Evolutionary conservation across 2,797 vertebrate species (phyloP).

Genomic region (Melanotaenia trifasciata): DNA sequence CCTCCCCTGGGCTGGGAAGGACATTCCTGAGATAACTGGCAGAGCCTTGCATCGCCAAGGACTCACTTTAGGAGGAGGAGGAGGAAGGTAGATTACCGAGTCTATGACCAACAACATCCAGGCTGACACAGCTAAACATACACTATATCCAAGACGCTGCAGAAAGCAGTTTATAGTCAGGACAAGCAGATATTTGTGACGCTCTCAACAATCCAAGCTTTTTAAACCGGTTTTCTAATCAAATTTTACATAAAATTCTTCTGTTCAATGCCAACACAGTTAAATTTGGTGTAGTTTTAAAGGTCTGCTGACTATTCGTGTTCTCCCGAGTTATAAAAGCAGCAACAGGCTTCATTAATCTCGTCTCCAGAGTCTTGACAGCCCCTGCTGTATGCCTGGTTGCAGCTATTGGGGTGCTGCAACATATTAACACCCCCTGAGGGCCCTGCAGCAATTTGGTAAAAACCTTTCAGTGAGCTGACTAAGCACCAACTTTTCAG

Average conservation of each 20-base stretch:
- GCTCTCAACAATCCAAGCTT: slow-evolving; percentile 15
- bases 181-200: slow-evolving; percentile 15
- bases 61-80: slow-evolving; percentile 40
- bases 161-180: neutral
- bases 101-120: slow-evolving; percentile 21
- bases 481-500: slow-evolving; percentile 43
- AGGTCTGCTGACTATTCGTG: slow-evolving; percentile 6
- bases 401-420: slow-evolving; percentile 24
- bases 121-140: neutral
- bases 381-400: slow-evolving; percentile 16
- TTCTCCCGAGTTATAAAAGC: slow-evolving; percentile 19
- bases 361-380: slow-evolving; percentile 22
- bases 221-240: slow-evolving; percentile 21
- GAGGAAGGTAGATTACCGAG: slow-evolving; percentile 25
- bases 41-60: slow-evolving; percentile 62
- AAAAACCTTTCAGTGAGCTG: slow-evolving; percentile 55
- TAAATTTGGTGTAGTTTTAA: slow-evolving; percentile 1
- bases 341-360: slow-evolving; percentile 31
- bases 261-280: slow-evolving; percentile 12
- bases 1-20: slow-evolving; percentile 57
- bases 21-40: slow-evolving; percentile 83
- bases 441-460: slow-evolving; percentile 26
- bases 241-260: neutral
- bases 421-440: slow-evolving; percentile 50
- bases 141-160: neutral